Percentiles rank a stretch among this genome's conserved stretches.
phyloP scores from a whole-genome alignment of 92 coral and sea anemone genomes.

The Parazoanthus swiftii region DNA sequence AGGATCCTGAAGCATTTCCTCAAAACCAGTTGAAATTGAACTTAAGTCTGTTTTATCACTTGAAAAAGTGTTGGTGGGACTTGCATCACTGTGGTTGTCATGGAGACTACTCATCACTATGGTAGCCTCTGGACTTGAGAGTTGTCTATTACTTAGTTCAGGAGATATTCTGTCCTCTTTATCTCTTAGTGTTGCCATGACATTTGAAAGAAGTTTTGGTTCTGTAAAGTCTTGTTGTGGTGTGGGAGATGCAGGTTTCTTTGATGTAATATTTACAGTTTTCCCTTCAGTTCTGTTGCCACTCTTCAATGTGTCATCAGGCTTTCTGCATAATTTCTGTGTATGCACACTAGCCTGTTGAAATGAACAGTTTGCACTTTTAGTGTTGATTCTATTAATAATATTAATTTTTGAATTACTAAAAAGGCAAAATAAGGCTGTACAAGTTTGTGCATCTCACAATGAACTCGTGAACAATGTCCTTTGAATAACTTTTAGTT shows the following conservation, averaged over 20 bases:
- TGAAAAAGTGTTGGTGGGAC: background rate
- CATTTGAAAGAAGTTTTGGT: slow-evolving; percentile 23
- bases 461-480: too few species aligned
- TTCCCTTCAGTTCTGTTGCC: background rate
- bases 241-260: background rate
- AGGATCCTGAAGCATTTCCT: slow-evolving; percentile 2
- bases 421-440: too few species aligned
- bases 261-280: background rate
- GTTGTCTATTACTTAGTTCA: background rate
- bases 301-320: background rate
- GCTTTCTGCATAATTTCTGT: background rate
- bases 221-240: slow-evolving; percentile 5
- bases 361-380: background rate
- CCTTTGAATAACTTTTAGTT: too few species aligned
- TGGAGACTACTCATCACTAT: background rate
- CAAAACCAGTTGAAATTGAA: background rate
- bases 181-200: slow-evolving; percentile 10
- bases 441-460: too few species aligned
- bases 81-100: background rate
- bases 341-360: background rate
- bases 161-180: background rate
- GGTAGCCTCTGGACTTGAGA: background rate
- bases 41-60: background rate
- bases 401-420: too few species aligned
- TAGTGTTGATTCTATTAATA: background rate